These are phyloP conservation scores for Distichodus sexfasciatus DNA, from an alignment of 2,797 vertebrate genomes.

Conservation along the genomic window DNA sequence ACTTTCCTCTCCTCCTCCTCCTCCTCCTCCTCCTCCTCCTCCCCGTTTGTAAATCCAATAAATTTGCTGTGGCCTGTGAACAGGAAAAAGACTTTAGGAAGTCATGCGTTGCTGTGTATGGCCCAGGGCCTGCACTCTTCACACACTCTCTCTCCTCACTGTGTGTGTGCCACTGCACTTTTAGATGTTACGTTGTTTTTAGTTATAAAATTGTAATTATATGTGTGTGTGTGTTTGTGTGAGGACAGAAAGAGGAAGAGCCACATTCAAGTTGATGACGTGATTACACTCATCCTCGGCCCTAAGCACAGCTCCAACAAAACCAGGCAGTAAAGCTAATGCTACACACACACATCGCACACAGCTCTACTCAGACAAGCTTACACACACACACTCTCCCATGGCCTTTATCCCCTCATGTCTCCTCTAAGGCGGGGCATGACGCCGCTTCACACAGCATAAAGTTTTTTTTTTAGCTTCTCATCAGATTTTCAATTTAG, in stretches of 20 bases:
- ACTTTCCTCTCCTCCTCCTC: background rate
- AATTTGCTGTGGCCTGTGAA: slow-evolving; percentile 44
- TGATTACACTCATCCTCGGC: no score
- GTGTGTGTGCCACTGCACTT: slow-evolving; percentile 4
- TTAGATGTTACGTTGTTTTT: no score
- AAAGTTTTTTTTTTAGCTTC: slow-evolving; percentile 41
- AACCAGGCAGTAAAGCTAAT: no score
- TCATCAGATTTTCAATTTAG: slow-evolving; percentile 58
- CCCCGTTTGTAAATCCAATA: slow-evolving; percentile 48
- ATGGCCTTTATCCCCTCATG: slow-evolving; percentile 18
- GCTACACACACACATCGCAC: slow-evolving; percentile 20
- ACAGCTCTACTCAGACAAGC: no score
- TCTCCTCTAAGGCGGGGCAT: slow-evolving; percentile 26
- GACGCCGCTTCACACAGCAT: slow-evolving; percentile 31
- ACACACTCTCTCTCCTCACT: no score
- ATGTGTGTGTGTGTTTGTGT: no score
- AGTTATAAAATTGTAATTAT: no score
- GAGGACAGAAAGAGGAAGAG: no score
- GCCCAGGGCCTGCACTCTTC: no score
- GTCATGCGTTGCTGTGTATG: slow-evolving; percentile 25
- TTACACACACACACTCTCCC: slow-evolving; percentile 11
- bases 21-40: slow-evolving; percentile 20
- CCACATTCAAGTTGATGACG: no score
- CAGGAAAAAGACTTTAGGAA: slow-evolving; percentile 49
- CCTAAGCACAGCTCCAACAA: no score